A percentile compares a stretch with the other conserved stretches of the same genome.
Conservation (phyloP, 2,113 vertebrate genomes). For the Trichomycterus rosablanca region DNA sequence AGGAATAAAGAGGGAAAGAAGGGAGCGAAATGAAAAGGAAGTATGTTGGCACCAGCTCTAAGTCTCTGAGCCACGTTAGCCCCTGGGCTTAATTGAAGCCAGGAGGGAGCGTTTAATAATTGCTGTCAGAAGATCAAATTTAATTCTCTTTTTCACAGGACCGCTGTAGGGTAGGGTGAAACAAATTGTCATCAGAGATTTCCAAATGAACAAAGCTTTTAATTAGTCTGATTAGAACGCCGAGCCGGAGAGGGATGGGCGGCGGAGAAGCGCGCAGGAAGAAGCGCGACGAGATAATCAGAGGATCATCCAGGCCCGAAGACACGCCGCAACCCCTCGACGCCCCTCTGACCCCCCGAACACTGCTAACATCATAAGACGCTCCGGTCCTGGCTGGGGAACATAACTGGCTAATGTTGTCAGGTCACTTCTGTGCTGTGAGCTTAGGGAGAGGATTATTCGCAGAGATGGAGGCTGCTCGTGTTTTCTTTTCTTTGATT, state of each 20-base stretch:
- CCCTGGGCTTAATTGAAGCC: slow-evolving; percentile 93
- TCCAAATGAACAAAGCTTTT: slow-evolving; percentile 97
- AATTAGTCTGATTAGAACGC: slow-evolving; percentile 99
- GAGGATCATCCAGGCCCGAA: slow-evolving; percentile 65
- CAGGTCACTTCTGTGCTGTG: slow-evolving; percentile 57
- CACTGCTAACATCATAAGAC: slow-evolving; percentile 60
- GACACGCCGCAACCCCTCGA: slow-evolving; percentile 5
- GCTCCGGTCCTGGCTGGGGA: slow-evolving; percentile 65
- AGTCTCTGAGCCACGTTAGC: slow-evolving; percentile 80
- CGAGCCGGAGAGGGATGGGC: slow-evolving; percentile 59
- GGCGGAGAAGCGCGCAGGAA: slow-evolving; percentile 24
- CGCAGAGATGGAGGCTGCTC: too few relatives aligned
- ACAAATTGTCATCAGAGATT: slow-evolving; percentile 98
- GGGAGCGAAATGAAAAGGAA: slow-evolving; percentile 40
- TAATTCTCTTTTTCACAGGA: slow-evolving; percentile 97
- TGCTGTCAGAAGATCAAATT: slow-evolving; percentile 99
- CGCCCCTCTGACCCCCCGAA: slow-evolving; percentile 52
- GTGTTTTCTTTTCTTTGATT: too few relatives aligned
- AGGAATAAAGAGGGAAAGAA: slow-evolving; percentile 22
- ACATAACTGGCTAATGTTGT: slow-evolving; percentile 69
- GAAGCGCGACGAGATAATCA: slow-evolving; percentile 77
- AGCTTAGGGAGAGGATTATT: not conserved
- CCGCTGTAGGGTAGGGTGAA: slow-evolving; percentile 95
- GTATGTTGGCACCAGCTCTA: slow-evolving; percentile 62
- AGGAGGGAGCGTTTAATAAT: slow-evolving; percentile 99